These are phyloP conservation scores for Altica lythri DNA, from an alignment of 2,888 invertebrate genomes.

Conservation along the genomic window DNA sequence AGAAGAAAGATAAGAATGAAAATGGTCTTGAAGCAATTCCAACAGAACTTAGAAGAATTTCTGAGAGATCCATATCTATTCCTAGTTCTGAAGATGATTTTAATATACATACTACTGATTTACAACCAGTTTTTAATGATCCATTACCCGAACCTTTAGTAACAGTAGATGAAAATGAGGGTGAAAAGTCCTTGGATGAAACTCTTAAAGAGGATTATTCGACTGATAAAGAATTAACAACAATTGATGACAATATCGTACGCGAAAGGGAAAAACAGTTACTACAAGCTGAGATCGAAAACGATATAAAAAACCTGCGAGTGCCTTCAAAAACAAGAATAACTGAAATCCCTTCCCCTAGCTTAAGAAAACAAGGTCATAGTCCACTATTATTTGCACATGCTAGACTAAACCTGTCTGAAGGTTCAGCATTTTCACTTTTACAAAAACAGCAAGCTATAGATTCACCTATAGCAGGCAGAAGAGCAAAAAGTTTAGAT, in stretches of 20 bases:
- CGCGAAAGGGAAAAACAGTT: conserved; percentile 51
- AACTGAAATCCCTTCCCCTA: conserved; percentile 71
- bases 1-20: conserved; percentile 66
- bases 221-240: conserved; percentile 40
- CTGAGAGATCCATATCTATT: conserved; percentile 75
- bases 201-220: conserved; percentile 47
- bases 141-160: conserved; percentile 46
- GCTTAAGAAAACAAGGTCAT: conserved; percentile 72
- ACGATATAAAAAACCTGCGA: conserved; percentile 53
- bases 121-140: conserved; percentile 55
- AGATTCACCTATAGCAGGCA: conserved; percentile 73
- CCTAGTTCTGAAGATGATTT: conserved; percentile 77
- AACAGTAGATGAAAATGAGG: conserved; percentile 50
- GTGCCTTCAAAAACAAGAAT: conserved; percentile 61
- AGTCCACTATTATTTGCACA: conserved; percentile 80
- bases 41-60: conserved; percentile 71
- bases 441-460: conserved; percentile 78
- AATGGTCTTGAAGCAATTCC: conserved; percentile 68
- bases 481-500: conserved; percentile 83
- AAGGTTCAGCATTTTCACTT: conserved; percentile 78
- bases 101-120: conserved; percentile 63
- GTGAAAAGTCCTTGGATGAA: conserved; percentile 53
- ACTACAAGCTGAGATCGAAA: conserved; percentile 54
- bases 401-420: conserved; percentile 79
- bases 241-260: conserved; percentile 47